These are phyloP conservation scores for Bryconaethiops microstoma DNA, from an alignment of 2,797 vertebrate species.

Conservation along the genomic window DNA sequence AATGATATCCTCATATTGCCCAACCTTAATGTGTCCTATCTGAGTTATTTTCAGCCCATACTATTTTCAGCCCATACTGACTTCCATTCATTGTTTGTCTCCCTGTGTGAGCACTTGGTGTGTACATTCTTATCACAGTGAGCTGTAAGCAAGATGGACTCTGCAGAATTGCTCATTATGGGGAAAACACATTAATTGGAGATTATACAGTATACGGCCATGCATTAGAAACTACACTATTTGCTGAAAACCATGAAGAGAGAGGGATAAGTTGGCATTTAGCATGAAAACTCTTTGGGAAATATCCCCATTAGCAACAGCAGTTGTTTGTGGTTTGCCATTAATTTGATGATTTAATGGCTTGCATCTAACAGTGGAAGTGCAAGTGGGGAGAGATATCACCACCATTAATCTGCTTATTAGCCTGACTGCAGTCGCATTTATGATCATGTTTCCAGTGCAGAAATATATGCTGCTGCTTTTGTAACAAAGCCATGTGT, in stretches of 20 bases:
- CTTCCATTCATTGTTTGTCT: conserved; percentile 23
- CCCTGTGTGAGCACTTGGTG: neutral
- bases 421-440: conserved; percentile 24
- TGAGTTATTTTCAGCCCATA: conserved; percentile 4
- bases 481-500: neutral
- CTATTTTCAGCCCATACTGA: conserved; percentile 1
- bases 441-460: neutral
- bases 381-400: conserved; percentile 17
- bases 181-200: neutral
- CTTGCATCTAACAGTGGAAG: conserved; percentile 31
- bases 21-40: neutral
- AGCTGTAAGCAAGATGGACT: conserved; percentile 12
- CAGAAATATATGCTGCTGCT: neutral
- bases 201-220: neutral
- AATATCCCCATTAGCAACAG: conserved; percentile 41
- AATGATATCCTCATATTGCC: neutral
- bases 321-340: conserved; percentile 42
- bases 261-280: conserved; percentile 13
- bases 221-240: neutral
- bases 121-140: conserved; percentile 8
- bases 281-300: conserved; percentile 37
- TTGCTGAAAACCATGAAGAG: conserved; percentile 14
- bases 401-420: conserved; percentile 36
- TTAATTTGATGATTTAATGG: conserved; percentile 44
- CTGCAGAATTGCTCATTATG: conserved; percentile 1